These are phyloP conservation scores for Mesocentrotus franciscanus DNA, from an alignment of 53 echinoderm and acorn worm species.

Conservation along the genomic window DNA sequence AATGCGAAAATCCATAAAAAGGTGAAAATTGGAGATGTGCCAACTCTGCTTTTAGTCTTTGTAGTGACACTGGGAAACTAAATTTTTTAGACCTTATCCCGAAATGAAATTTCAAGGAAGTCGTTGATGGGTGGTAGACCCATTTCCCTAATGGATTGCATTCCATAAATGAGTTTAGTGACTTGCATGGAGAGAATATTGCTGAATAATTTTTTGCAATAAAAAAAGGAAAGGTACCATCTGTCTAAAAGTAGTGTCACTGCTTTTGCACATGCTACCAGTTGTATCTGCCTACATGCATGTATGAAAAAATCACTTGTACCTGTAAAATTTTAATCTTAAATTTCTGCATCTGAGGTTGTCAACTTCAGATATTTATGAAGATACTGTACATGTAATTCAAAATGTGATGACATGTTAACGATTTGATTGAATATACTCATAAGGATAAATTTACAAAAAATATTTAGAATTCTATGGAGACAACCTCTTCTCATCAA, in stretches of 20 bases:
- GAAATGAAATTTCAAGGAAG: slow-evolving; percentile 33
- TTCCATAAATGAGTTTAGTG: not conserved
- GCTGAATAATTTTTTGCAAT: not conserved
- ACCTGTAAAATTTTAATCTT: not conserved
- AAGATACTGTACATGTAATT: no score
- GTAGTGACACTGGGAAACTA: not conserved
- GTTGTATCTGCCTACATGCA: not conserved
- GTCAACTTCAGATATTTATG: not conserved
- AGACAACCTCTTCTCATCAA: not conserved
- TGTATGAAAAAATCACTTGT: not conserved
- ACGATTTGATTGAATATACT: not conserved
- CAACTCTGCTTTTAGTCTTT: not conserved
- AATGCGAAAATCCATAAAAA: not conserved
- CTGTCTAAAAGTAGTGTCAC: not conserved
- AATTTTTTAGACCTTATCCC: not conserved
- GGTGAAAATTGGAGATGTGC: not conserved
- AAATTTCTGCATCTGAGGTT: not conserved
- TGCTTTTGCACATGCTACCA: not conserved
- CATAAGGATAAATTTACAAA: not conserved
- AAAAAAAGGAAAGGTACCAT: not conserved
- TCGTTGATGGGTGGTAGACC: not conserved
- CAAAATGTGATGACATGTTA: not conserved
- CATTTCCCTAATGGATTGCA: slow-evolving; percentile 33
- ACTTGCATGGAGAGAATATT: no score
- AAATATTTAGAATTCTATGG: not conserved